A percentile compares a stretch with the other conserved stretches of the same genome.
These are phyloP conservation scores for Ceriagrion tenellum DNA, from an alignment of 2,888 invertebrate genomes.

Conservation along the genomic window DNA sequence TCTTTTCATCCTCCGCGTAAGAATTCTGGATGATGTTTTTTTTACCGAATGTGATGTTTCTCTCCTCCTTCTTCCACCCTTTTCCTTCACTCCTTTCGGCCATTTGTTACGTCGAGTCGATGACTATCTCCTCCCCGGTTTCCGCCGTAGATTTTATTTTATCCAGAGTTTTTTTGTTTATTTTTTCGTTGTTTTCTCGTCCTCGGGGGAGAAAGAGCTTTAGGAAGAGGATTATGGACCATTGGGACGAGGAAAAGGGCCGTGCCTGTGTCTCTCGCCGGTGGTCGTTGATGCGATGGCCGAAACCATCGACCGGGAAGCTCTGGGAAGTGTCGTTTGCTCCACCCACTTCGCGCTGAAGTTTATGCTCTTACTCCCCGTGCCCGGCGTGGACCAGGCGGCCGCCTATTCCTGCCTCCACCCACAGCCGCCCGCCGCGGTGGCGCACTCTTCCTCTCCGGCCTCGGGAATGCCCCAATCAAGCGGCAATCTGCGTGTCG, in stretches of 20 bases:
- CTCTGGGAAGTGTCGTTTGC: neutral
- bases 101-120: constrained; percentile 14
- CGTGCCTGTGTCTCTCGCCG: neutral
- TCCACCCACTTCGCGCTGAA: neutral
- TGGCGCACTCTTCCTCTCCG: neutral
- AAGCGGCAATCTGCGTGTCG: neutral
- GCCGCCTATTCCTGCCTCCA: neutral
- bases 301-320: neutral
- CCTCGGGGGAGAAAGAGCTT: neutral
- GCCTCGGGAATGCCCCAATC: neutral
- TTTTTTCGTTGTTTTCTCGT: neutral
- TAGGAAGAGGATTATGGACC: neutral
- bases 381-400: neutral
- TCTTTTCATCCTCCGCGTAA: neutral
- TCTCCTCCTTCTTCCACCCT: neutral
- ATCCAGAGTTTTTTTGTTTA: neutral
- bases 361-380: neutral
- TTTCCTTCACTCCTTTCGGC: neutral
- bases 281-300: constrained; percentile 3
- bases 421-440: too few species aligned
- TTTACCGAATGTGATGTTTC: neutral
- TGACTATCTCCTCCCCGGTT: neutral
- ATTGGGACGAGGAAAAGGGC: neutral
- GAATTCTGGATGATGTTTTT: neutral
- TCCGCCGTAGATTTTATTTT: neutral